Base-by-base conservation (phyloP, 1,140 invertebrate genomes). In the Drosophila takahashii region DNA sequence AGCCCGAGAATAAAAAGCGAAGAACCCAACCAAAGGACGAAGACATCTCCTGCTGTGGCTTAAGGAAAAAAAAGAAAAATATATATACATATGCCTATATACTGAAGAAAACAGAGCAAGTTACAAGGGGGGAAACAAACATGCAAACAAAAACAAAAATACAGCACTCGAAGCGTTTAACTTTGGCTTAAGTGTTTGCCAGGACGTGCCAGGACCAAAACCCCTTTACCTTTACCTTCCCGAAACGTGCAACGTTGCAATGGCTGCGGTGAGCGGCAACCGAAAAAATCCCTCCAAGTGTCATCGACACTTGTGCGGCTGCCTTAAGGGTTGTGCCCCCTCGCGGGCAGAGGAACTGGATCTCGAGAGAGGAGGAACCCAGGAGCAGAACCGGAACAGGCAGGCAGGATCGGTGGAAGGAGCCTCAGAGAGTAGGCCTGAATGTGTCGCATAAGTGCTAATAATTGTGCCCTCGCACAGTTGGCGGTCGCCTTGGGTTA, bases 151-250 rank as follows among this genome's bases (percentile, higher is more conserved):
- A 90, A 89, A 89, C 85, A 90, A 89, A 89, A 89, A 89, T 79
- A 89, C 83, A 60, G 76, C 84, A 89, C 84, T 89, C 84, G 61
- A 89, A 84, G 84, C 79, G 80, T 89, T 89, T 89, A 89, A 89
- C 84, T 89, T 89, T 89, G 80, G 79, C 84, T 89, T 87, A 87
- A 87, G 84, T 89, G 84, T 89, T 90, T 89, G 85, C 57, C 73
- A 78, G 80, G 79, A 89, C 79, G 71, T 77, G 76, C 77, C 77
- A 61, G 41, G 73, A 59, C 52, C 42, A 51, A 37, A 66, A 66
- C 57, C 67, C 65, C 60, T 59, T 65, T 45, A 22, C 22, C 11
- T 13, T 62, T 87, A 75, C 79, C 75, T 79, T 71, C 45, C 7
- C 26, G 44, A 53, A 48, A 53, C 74, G 58, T 74, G 76, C 76